phyloP scores from a whole-genome alignment of 2,797 vertebrate genomes.

The Gorsachius magnificus region DNA sequence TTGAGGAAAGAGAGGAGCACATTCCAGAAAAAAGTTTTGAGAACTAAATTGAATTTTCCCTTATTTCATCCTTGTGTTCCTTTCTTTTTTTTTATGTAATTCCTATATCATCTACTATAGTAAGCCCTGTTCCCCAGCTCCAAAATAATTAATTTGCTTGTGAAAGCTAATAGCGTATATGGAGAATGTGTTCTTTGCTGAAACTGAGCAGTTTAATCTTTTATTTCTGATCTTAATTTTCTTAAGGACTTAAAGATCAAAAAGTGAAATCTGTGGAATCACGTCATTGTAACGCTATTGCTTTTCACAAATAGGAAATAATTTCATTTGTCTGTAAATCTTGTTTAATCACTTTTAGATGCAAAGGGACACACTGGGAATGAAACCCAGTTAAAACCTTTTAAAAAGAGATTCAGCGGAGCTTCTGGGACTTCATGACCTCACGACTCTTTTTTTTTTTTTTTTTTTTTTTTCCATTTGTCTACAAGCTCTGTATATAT shows the following conservation, averaged over 20 bases:
- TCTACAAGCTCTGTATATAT: not conserved
- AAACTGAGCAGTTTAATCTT: not conserved
- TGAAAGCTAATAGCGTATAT: not conserved
- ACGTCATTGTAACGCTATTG: not conserved
- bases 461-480: too few species aligned
- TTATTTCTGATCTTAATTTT: constrained; percentile 31
- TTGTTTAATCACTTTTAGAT: constrained; percentile 8
- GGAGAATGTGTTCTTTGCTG: not conserved
- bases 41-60: not conserved
- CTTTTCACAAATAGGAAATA: constrained; percentile 5
- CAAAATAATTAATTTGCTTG: not conserved
- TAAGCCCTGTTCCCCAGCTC: not conserved
- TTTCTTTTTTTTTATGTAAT: not conserved
- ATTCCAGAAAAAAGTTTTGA: not conserved
- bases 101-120: not conserved
- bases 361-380: not conserved
- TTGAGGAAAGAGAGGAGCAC: not conserved
- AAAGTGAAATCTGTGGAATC: not conserved
- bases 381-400: not conserved
- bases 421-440: not conserved
- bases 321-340: not conserved
- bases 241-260: constrained; percentile 19
- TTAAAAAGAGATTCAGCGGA: not conserved
- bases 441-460: not conserved
- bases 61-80: not conserved